Base-by-base conservation (phyloP, 2,113 vertebrate species). In the Mustela lutreola region DNA sequence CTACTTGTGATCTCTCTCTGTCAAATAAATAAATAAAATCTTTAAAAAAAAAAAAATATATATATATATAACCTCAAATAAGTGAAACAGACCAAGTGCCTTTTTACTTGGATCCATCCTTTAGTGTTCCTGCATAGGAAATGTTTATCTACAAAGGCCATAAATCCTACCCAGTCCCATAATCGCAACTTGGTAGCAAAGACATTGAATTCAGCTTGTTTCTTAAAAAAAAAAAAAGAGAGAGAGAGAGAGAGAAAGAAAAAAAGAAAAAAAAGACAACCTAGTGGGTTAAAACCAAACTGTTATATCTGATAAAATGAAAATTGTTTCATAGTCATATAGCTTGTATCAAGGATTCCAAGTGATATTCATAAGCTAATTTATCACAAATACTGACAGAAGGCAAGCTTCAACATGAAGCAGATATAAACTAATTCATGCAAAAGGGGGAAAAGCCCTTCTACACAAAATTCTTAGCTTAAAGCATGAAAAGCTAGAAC, bases 371-470 rank as follows among this genome's bases (percentile, higher is more conserved):
- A 90, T 53, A 94, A 39, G 62, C 75, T 95, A 95, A 89, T 67
- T 95, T 91, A 93, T 71, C 71, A 88, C n/a, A 97, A 94, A 91
- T 84, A 90, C 70, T 89, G 73, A 95, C 82, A 92, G 65, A 97
- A 97, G 62, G 39, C 92, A 97, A 94, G 80, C 7, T 95, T 94
- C 81, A 92, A 73, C 85, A 92, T 67, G 94, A 97, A 73, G 36
- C 62, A 95, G 11, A 93, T 85, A 79, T 15, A 97, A 96, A 94
- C 9, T 87, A 80, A 94, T 91, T 93, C 84, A 94, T 95, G 80
- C 82, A 97, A 96, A 97, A 67, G n/a, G 39, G 45, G 9, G 33
- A n/a, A 85, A 78, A 97, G 65, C 85, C 24, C 33, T 58, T 97
- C 70, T 33, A 80, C 15, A 87, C 65, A 93, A 89, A 94, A 95